Base-by-base conservation (phyloP, 2,888 invertebrate genomes). In the Drosophila phalerata region DNA sequence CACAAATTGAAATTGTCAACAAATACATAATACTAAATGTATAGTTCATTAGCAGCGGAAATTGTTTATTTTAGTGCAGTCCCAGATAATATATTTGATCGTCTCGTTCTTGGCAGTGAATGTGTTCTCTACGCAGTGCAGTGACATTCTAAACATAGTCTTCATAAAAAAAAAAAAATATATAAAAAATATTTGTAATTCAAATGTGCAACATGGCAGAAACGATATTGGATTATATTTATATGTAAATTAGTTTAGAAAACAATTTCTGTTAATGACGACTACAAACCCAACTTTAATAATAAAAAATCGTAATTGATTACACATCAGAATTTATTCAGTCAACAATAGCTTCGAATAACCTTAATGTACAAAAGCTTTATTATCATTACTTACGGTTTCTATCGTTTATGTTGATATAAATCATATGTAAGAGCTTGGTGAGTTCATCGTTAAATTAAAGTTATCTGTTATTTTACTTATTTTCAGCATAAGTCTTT, bases 21-120 rank as follows among this genome's bases (percentile, higher is more conserved):
- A 48, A 53, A 22, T 30, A 58, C 5, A 8, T 34, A 55, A 22
- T 48, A 48, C 11, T 28, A 25, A 15, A 9, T 19, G 17, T 40
- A 9, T 17, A 22, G 28, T 28, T 45, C 19, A 62, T 62, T 53
- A 45, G n/a, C 25, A 32, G 25, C 15, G 32, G 11, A 28, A 25
- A 40, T 48, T 19, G 5, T 40, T n/a, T 53, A 45, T 45, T 63
- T 63, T 22, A 40, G 30, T 53, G 15, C 40, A 5, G 10, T 17
- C 32, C 11, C 43, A 30, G 11, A 51, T 40, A 40, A 10, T 19
- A 13, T 25, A 15, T 25, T n/a, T 25, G 11, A 10, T 15, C 11
- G 4, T 3, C 15, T 37, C 52, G 72, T 52, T 62, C 51, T 74
- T 74, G 74, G 55, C 74, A 76, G 62, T 71, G 77, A 76, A 74